Evolutionary conservation across 2,888 invertebrate genomes (phyloP), one percentile per base, ranked within the genome.

Genomic region (Caenorhabditis becei): DNA sequence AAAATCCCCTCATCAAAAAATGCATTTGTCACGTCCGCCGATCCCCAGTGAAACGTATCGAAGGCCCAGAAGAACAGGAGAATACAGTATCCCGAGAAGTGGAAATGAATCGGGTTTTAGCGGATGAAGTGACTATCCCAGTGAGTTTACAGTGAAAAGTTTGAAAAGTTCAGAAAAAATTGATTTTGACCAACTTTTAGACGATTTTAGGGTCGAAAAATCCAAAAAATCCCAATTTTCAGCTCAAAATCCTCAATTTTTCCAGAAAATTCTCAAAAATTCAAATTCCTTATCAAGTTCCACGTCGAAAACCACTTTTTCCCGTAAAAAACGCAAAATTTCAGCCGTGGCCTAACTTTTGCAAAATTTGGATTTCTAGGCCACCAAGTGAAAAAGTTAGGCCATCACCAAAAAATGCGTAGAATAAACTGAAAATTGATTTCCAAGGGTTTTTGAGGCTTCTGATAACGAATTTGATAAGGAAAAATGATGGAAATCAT

Each of bases 1-100:
- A 84, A n/a, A 83, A 81, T 67, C 84, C 85, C 10, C 70, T 83
- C 20, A 58, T 72, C 23, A 84, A 83, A 63, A 77, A 82, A 24
- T 87, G 87, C 59, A 79, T 87, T n/a, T 87, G 87, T 58, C 81
- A 81, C 26, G 78, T 84, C 7, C 63, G 84, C 69, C 59, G 83
- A 62, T 49, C 83, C 2, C 83, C 83, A 18, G 61, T 77, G 2
- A 59, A 63, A 23, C 20, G 56, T 14, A 63, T 78, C 8, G 77
- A 77, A 10, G 77, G 77, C 35, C 37, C 67, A 4, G 65, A 56
- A 18, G 70, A 51, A 4, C 47, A 37, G 10, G 23, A 32, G n/a
- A 65, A 58, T 35, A 61, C 69, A 51, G 65, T 69, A 47, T 59
- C 58, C 11, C n/a, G 61, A 26, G 80, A 80, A 63, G 75, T 67